A percentile compares a stretch with the other conserved stretches of the same genome.
These are phyloP conservation scores for Cyphomyrus discorhynchus DNA, from an alignment of 2,113 vertebrate genomes.

Conservation along the genomic window DNA sequence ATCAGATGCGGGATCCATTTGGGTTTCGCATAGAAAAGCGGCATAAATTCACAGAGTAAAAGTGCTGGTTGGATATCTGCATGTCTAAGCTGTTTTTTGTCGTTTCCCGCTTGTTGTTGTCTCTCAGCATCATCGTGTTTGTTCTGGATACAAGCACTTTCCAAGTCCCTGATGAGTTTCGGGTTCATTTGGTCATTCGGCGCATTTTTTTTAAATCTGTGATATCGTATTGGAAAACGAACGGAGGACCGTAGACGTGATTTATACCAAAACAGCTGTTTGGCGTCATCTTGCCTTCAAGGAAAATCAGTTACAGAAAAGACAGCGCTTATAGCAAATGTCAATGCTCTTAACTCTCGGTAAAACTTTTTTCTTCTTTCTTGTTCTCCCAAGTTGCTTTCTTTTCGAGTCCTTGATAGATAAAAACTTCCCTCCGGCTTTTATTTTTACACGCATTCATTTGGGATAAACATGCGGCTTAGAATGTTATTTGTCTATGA, in stretches of 20 bases:
- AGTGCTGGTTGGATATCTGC: neutral
- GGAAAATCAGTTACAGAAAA: neutral
- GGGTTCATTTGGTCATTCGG: neutral
- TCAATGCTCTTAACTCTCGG: neutral
- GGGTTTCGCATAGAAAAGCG: neutral
- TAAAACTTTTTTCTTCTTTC: neutral
- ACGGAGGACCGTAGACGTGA: neutral
- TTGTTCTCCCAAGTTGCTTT: neutral
- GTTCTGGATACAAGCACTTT: neutral
- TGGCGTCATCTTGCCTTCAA: neutral
- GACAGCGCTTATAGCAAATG: neutral
- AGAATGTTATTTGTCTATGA: neutral
- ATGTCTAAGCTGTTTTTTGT: neutral
- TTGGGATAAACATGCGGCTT: neutral
- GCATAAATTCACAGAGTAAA: neutral
- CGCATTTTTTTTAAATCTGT: neutral
- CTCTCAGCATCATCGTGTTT: neutral
- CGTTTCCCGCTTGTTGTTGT: neutral
- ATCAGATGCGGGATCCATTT: neutral
- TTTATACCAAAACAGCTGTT: slow-evolving; percentile 1
- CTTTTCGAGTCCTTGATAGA: neutral
- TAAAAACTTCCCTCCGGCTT: neutral
- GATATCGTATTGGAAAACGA: neutral
- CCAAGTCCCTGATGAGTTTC: neutral
- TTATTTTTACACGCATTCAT: neutral